A percentile compares a stretch with the other conserved stretches of the same genome.
phyloP scores from a whole-genome alignment of 2,888 invertebrate species.

The Sesia bembeciformis region DNA sequence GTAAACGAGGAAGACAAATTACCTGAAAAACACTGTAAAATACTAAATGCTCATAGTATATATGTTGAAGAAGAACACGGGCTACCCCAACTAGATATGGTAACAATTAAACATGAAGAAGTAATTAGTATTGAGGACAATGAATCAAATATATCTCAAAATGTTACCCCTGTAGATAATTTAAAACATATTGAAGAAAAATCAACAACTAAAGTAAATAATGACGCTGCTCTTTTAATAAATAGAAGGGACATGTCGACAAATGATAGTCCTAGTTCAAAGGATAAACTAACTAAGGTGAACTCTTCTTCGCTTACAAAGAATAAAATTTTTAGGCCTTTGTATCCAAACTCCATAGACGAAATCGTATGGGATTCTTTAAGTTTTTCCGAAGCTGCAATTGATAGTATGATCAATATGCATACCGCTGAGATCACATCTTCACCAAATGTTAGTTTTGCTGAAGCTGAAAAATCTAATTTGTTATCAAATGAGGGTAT shows the following conservation, averaged over 20 bases:
- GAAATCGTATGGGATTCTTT: conserved; percentile 55
- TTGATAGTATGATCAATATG: conserved; percentile 40
- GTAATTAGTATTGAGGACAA: not conserved
- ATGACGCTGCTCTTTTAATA: not conserved
- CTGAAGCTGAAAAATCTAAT: conserved; percentile 29
- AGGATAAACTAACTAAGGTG: too few species aligned
- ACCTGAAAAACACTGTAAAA: not conserved
- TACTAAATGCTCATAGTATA: not conserved
- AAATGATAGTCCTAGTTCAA: not conserved
- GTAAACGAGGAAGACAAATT: not conserved
- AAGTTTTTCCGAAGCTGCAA: conserved; percentile 40
- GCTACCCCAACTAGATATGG: not conserved
- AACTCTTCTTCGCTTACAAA: not conserved
- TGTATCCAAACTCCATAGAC: conserved; percentile 17
- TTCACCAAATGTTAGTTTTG: conserved; percentile 55
- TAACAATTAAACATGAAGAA: not conserved
- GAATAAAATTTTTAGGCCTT: not conserved
- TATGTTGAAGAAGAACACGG: not conserved
- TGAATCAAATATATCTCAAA: not conserved
- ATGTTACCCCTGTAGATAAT: not conserved
- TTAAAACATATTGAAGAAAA: not conserved
- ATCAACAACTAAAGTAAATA: not conserved
- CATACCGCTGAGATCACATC: conserved; percentile 29
- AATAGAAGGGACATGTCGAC: not conserved
- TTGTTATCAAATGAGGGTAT: conserved; percentile 5